A percentile compares a stretch with the other conserved stretches of the same genome.
Evolutionary conservation across 2,888 invertebrate species (phyloP).

Genomic region (Dascillus cervinus): DNA sequence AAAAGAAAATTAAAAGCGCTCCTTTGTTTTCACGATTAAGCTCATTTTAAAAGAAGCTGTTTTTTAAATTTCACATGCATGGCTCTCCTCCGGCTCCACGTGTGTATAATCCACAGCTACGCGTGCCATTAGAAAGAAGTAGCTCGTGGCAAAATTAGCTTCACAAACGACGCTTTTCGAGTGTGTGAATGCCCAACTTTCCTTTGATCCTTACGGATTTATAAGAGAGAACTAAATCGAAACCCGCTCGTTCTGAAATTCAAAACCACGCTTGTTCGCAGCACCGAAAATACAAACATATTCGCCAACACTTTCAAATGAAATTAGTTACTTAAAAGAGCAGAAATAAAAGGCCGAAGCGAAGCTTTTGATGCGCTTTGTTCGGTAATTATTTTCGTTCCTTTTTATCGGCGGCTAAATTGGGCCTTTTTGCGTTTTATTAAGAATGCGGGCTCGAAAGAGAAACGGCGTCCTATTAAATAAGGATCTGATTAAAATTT

Average conservation of each 20-base stretch:
- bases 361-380: conserved; percentile 7
- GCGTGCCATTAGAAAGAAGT: background rate
- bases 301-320: conserved; percentile 8
- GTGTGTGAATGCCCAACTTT: conserved; percentile 7
- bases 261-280: conserved; percentile 8
- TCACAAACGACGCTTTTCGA: conserved; percentile 7
- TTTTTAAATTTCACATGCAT: too few species aligned
- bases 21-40: too few species aligned
- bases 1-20: too few species aligned
- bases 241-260: conserved; percentile 7
- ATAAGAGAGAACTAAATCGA: conserved; percentile 8
- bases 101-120: too few species aligned
- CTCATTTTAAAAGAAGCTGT: too few species aligned
- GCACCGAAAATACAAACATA: conserved; percentile 10
- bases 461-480: too few species aligned
- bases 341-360: conserved; percentile 9
- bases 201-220: conserved; percentile 6
- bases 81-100: too few species aligned
- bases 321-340: conserved; percentile 11
- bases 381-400: conserved; percentile 5
- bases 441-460: too few species aligned
- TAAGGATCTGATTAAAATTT: too few species aligned
- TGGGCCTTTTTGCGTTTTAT: conserved; percentile 5
- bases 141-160: conserved; percentile 6
- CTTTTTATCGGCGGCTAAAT: conserved; percentile 5